phyloP scores from a whole-genome alignment of 1,140 invertebrate genomes.

The Achroia grisella region DNA sequence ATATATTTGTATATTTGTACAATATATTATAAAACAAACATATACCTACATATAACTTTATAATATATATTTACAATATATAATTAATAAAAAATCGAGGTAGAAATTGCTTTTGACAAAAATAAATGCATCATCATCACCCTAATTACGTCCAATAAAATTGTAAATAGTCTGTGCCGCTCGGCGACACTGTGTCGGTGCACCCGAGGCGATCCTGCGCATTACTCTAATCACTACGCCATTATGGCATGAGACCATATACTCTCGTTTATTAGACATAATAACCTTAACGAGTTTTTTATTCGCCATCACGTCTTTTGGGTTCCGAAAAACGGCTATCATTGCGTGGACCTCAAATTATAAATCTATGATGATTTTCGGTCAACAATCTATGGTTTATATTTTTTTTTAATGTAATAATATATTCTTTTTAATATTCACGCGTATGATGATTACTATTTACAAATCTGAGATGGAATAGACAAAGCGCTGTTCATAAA shows the following conservation, averaged over 20 bases:
- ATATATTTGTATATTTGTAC: too few species aligned
- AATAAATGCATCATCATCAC: not conserved
- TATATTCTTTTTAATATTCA: too few species aligned
- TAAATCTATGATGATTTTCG: constrained; percentile 19
- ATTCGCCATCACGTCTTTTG: constrained; percentile 39
- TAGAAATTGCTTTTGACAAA: too few species aligned
- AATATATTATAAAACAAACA: too few species aligned
- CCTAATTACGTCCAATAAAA: constrained; percentile 14
- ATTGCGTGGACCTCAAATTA: constrained; percentile 44
- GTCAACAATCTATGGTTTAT: too few species aligned
- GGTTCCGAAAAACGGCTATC: constrained; percentile 35
- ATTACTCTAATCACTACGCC: constrained; percentile 50
- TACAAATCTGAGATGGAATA: too few species aligned
- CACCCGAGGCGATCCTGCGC: constrained; percentile 26
- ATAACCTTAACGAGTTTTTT: constrained; percentile 67
- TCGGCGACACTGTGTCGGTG: constrained; percentile 42
- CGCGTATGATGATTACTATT: too few species aligned
- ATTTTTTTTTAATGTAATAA: too few species aligned
- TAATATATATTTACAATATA: too few species aligned
- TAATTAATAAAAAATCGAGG: too few species aligned
- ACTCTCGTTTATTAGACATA: constrained; percentile 62
- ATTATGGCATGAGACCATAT: constrained; percentile 51
- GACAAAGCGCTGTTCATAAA: too few species aligned
- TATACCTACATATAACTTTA: too few species aligned
- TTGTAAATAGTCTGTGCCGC: not conserved